phyloP scores from a whole-genome alignment of 2,113 vertebrate species.

The Neodontobutis hainanensis region DNA sequence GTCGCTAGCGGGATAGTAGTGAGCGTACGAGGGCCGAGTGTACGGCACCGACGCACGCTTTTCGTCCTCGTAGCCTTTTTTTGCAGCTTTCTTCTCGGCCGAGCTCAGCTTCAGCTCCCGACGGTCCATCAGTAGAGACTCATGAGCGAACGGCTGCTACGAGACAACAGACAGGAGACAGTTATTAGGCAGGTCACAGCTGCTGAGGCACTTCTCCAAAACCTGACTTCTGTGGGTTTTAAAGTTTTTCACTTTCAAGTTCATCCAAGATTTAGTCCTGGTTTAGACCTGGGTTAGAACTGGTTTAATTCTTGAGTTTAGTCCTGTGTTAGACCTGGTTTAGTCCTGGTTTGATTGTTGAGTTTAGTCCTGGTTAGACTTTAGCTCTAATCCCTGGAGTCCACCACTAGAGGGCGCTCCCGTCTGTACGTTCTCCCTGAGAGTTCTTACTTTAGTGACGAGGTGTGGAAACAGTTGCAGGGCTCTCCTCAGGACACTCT shows the following conservation, averaged over 20 bases:
- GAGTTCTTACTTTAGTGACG: constrained; percentile 87
- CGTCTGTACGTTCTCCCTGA: neutral
- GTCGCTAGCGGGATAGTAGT: constrained; percentile 95
- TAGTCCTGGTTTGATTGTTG: too few relatives aligned
- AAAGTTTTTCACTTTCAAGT: too few relatives aligned
- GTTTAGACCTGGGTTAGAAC: too few relatives aligned
- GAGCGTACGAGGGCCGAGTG: constrained; percentile 92
- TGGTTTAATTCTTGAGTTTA: too few relatives aligned
- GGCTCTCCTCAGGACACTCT: constrained; percentile 85
- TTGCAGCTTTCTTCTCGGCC: constrained; percentile 93
- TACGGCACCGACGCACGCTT: constrained; percentile 94
- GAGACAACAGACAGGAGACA: neutral
- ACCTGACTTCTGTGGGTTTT: too few relatives aligned
- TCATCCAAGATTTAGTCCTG: too few relatives aligned
- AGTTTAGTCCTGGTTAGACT: too few relatives aligned
- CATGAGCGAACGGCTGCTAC: constrained; percentile 95
- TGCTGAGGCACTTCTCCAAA: too few relatives aligned
- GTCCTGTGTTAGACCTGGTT: too few relatives aligned
- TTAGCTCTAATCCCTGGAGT: neutral
- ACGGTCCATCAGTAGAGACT: constrained; percentile 93
- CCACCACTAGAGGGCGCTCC: neutral
- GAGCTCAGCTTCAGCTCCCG: constrained; percentile 91
- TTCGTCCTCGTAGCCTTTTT: constrained; percentile 93
- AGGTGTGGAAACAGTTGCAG: constrained; percentile 87
- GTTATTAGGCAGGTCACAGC: too few relatives aligned